Evolutionary conservation across 2,797 vertebrate genomes (phyloP).

Genomic region (Sebastes wilsoni): DNA sequence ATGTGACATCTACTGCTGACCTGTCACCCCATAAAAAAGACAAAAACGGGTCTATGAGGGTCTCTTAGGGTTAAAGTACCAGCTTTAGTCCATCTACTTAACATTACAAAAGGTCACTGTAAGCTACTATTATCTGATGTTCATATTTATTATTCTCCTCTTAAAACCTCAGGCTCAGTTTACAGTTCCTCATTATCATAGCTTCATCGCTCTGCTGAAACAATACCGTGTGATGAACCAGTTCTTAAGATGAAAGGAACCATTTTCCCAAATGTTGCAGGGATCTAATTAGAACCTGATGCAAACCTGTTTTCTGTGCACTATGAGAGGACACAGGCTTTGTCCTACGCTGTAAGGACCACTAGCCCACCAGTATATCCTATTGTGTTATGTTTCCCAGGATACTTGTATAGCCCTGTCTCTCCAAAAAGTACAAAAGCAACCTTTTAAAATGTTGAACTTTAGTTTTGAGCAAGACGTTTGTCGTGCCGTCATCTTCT

Average conservation of each 20-base stretch:
- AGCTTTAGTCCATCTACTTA: not conserved
- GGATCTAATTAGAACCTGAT: slow-evolving; percentile 53
- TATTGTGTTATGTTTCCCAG: not conserved
- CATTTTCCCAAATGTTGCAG: slow-evolving; percentile 36
- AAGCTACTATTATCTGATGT: slow-evolving; percentile 7
- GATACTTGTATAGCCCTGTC: not conserved
- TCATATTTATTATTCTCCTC: slow-evolving; percentile 10
- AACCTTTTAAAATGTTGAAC: slow-evolving; percentile 4
- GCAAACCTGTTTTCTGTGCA: slow-evolving; percentile 10
- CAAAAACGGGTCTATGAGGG: too few relatives aligned
- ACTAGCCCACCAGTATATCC: not conserved
- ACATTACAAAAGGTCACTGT: not conserved
- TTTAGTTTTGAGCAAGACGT: not conserved
- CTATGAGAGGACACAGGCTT: not conserved
- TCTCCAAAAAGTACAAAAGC: not conserved
- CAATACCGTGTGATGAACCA: slow-evolving; percentile 24
- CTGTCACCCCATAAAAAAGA: too few relatives aligned
- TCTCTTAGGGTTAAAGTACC: not conserved
- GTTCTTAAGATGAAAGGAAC: slow-evolving; percentile 31
- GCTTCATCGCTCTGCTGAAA: slow-evolving; percentile 37
- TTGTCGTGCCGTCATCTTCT: slow-evolving; percentile 3
- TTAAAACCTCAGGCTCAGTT: slow-evolving; percentile 28
- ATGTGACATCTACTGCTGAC: too few relatives aligned
- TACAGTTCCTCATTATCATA: slow-evolving; percentile 39
- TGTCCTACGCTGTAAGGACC: not conserved